A percentile compares a stretch with the other conserved stretches of the same genome.
phyloP scores from a whole-genome alignment of 1,140 invertebrate genomes.

The Brachionus asplanchnoidis region DNA sequence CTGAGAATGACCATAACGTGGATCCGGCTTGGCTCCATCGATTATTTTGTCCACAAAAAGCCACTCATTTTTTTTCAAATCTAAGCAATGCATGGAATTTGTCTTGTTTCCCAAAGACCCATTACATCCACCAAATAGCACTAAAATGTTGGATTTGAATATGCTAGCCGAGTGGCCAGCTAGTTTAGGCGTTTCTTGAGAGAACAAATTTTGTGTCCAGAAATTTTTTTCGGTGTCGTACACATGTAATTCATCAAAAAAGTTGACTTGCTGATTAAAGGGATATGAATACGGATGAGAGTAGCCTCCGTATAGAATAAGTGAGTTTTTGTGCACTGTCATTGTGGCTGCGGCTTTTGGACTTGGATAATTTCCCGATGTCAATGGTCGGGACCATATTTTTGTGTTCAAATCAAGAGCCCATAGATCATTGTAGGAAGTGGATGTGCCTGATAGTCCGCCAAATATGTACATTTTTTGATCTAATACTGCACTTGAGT shows the following conservation, averaged over 20 bases:
- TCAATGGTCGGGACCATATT: conserved; percentile 65
- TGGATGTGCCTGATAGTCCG: conserved; percentile 84
- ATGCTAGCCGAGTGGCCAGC: conserved; percentile 85
- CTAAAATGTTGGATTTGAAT: conserved; percentile 72
- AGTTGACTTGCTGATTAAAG: conserved; percentile 67
- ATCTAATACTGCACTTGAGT: conserved; percentile 3
- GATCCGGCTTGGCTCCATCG: conserved; percentile 67
- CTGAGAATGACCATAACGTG: conserved; percentile 84
- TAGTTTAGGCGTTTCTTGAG: conserved; percentile 64
- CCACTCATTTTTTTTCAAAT: conserved; percentile 25
- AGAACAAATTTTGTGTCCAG: conserved; percentile 72
- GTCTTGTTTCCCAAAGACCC: conserved; percentile 48
- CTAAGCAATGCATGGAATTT: conserved; percentile 16
- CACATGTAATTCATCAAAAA: conserved; percentile 86
- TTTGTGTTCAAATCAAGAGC: conserved; percentile 76
- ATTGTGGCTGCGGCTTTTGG: conserved; percentile 90
- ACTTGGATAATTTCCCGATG: conserved; percentile 70
- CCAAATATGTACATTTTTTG: conserved; percentile 84
- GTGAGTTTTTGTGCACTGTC: conserved; percentile 73
- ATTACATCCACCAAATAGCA: conserved; percentile 71
- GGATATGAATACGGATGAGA: conserved; percentile 84
- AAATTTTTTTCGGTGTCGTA: conserved; percentile 76
- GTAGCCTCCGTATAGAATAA: conserved; percentile 91
- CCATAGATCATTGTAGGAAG: conserved; percentile 96
- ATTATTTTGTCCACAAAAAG: conserved; percentile 63